Conservation (phyloP, 2,113 vertebrate genomes). For the Heloderma charlesbogerti region DNA sequence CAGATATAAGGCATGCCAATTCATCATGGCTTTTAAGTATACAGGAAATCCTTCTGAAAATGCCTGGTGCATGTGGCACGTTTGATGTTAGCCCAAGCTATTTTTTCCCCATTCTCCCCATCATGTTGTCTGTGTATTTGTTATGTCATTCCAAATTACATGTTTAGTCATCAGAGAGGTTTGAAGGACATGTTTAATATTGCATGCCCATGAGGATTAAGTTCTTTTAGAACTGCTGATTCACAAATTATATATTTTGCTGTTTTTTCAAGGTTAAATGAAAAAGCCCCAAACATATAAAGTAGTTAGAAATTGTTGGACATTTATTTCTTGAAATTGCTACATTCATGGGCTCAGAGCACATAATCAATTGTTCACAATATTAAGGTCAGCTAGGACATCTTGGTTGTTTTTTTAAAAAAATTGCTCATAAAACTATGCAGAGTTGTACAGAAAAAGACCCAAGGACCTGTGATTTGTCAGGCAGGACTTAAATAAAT, state of each 20-base stretch:
- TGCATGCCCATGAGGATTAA: conserved; percentile 47
- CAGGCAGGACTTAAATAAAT: neutral
- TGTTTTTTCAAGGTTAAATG: neutral
- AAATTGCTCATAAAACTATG: neutral
- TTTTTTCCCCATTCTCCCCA: conserved; percentile 34
- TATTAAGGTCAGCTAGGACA: neutral
- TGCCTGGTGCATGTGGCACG: conserved; percentile 57
- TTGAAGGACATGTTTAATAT: conserved; percentile 61
- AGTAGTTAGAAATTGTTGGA: conserved; percentile 14
- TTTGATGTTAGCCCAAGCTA: conserved; percentile 66
- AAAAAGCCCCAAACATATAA: neutral
- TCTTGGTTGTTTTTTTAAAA: neutral
- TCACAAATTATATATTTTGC: conserved; percentile 24
- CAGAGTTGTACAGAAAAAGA: neutral
- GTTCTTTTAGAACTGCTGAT: conserved; percentile 28
- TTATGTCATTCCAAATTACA: conserved; percentile 58
- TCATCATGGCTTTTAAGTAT: conserved; percentile 55
- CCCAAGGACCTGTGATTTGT: neutral
- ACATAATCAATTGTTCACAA: neutral
- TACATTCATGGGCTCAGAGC: neutral
- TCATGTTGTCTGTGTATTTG: conserved; percentile 43
- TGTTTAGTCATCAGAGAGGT: conserved; percentile 44
- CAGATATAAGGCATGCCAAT: conserved; percentile 71
- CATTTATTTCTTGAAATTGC: neutral
- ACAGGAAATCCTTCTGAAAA: conserved; percentile 73